Conservation (phyloP, 2,797 vertebrate genomes). For the Melanotaenia parkinsoni region DNA sequence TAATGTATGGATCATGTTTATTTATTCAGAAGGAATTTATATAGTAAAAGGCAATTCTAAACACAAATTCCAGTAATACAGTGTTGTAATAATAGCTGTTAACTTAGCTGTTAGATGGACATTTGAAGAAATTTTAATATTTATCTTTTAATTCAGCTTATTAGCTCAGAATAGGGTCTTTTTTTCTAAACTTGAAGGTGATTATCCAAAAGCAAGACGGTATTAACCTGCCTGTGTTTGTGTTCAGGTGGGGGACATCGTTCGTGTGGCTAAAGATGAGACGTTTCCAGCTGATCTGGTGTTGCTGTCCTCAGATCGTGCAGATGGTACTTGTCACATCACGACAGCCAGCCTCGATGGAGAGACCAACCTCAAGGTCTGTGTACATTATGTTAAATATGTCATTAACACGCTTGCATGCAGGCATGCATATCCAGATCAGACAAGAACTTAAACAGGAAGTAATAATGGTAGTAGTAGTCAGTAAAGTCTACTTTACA, state of each 20-base stretch:
- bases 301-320: conserved; percentile 93
- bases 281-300: conserved; percentile 97
- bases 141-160: conserved; percentile 1
- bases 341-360: conserved; percentile 97
- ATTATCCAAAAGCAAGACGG: background rate
- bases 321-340: conserved; percentile 94
- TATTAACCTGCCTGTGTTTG: background rate
- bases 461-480: background rate
- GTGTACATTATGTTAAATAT: conserved; percentile 4
- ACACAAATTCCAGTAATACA: background rate
- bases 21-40: background rate
- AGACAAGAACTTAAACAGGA: background rate
- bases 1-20: background rate
- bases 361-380: conserved; percentile 97
- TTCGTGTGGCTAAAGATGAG: conserved; percentile 98
- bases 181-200: background rate
- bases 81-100: background rate
- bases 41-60: background rate
- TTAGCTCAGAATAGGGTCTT: background rate
- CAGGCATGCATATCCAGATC: background rate
- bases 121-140: background rate
- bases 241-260: conserved; percentile 95
- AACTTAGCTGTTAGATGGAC: background rate
- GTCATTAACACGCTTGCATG: background rate
- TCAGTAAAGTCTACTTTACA: background rate